A percentile compares a stretch with the other conserved stretches of the same genome.
Conservation (phyloP, 2,888 invertebrate genomes). For the Epinotia demarniana region DNA sequence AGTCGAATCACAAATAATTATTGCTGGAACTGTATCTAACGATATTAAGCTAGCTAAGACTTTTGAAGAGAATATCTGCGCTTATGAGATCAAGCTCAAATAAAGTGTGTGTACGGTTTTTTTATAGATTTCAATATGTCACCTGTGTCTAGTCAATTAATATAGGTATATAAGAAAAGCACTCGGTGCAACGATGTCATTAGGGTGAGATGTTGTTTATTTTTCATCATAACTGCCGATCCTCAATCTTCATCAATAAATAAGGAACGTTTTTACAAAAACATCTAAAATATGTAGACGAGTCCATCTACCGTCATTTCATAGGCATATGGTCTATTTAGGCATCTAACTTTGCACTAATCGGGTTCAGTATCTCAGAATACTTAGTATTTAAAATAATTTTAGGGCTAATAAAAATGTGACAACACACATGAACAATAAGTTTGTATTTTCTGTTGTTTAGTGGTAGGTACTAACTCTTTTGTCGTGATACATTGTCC, state of each 20-base stretch:
- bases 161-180: too few relatives aligned
- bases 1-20: slow-evolving; percentile 78
- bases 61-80: slow-evolving; percentile 26
- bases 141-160: too few relatives aligned
- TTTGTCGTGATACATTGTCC: background rate
- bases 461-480: background rate
- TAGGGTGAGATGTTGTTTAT: background rate
- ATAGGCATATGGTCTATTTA: slow-evolving; percentile 33
- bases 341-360: slow-evolving; percentile 35
- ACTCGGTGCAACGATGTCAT: too few relatives aligned
- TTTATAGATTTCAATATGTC: too few relatives aligned
- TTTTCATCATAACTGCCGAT: slow-evolving; percentile 15
- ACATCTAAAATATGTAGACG: slow-evolving; percentile 24
- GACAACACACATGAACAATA: slow-evolving; percentile 13
- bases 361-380: slow-evolving; percentile 25
- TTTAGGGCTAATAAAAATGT: slow-evolving; percentile 25
- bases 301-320: slow-evolving; percentile 23
- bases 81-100: slow-evolving; percentile 1
- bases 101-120: background rate
- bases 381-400: slow-evolving; percentile 10
- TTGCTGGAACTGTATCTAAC: slow-evolving; percentile 69
- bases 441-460: background rate
- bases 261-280: slow-evolving; percentile 14
- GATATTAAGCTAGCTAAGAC: slow-evolving; percentile 36
- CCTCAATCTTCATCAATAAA: background rate